Evolutionary conservation across 2,888 invertebrate genomes (phyloP).

Genomic region (Aspidapion aeneum): DNA sequence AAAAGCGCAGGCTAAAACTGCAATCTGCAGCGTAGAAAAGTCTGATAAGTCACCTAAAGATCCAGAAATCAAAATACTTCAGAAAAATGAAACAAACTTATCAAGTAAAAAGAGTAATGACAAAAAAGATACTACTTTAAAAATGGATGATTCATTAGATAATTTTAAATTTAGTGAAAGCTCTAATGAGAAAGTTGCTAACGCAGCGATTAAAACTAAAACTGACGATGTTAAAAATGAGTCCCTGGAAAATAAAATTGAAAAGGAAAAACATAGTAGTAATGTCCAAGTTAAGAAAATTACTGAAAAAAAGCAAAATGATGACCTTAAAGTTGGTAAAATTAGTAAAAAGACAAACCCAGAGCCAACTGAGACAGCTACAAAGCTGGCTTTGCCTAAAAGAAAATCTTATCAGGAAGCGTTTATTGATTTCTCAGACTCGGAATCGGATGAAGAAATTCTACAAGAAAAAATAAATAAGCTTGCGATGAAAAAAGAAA

Average conservation of each 20-base stretch:
- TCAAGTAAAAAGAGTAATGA: constrained; percentile 13
- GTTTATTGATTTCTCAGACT: constrained; percentile 7
- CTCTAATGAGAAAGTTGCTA: not conserved
- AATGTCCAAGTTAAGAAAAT: not conserved
- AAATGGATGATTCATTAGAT: too few relatives aligned
- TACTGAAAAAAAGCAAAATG: constrained; percentile 10
- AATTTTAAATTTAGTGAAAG: too few relatives aligned
- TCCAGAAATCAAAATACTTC: constrained; percentile 23
- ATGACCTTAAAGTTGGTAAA: constrained; percentile 13
- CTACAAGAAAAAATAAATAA: constrained; percentile 25
- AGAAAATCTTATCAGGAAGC: not conserved
- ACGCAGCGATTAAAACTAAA: not conserved
- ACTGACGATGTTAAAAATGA: constrained; percentile 10
- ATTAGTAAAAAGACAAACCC: not conserved
- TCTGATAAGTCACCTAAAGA: constrained; percentile 11
- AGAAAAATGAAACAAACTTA: constrained; percentile 2
- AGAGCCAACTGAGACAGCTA: not conserved
- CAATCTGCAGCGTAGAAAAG: not conserved
- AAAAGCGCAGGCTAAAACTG: constrained; percentile 49
- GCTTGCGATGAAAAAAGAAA: constrained; percentile 4
- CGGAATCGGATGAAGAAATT: constrained; percentile 22
- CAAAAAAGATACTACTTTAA: constrained; percentile 7
- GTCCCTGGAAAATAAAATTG: not conserved
- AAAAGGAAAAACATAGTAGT: not conserved
- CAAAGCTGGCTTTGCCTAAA: not conserved